Conservation (phyloP, 2,797 vertebrate genomes). For the Schizopygopsis malacanthus region DNA sequence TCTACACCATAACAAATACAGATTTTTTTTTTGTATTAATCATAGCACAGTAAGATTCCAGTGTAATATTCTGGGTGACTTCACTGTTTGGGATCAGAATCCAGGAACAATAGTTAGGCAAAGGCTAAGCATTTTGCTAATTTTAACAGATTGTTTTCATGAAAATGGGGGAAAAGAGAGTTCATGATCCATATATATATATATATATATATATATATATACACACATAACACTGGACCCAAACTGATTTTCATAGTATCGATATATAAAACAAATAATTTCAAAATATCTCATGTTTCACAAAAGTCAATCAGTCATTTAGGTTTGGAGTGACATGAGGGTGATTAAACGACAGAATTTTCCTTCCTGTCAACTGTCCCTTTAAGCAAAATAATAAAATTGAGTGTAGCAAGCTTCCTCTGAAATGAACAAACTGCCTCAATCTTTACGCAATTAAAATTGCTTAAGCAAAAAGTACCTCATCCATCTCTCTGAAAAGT, state of each 20-base stretch:
- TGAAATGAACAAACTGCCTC: constrained; percentile 12
- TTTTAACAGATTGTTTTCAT: not conserved
- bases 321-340: not conserved
- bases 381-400: not conserved
- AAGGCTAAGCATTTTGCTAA: not conserved
- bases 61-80: not conserved
- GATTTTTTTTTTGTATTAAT: not conserved
- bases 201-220: no score
- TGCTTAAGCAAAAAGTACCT: constrained; percentile 48
- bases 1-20: not conserved
- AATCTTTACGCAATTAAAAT: constrained; percentile 51
- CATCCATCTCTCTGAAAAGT: constrained; percentile 63
- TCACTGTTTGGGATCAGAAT: not conserved
- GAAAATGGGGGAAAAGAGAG: not conserved
- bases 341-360: not conserved
- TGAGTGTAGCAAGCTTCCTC: not conserved
- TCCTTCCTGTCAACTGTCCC: not conserved
- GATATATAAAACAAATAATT: not conserved
- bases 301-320: not conserved
- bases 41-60: not conserved
- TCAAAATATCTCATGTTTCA: not conserved
- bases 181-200: not conserved
- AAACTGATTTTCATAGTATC: not conserved
- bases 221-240: not conserved
- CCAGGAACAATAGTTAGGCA: not conserved